Conservation (phyloP, 2,888 invertebrate species). For the Meiosimyza decipiens region DNA sequence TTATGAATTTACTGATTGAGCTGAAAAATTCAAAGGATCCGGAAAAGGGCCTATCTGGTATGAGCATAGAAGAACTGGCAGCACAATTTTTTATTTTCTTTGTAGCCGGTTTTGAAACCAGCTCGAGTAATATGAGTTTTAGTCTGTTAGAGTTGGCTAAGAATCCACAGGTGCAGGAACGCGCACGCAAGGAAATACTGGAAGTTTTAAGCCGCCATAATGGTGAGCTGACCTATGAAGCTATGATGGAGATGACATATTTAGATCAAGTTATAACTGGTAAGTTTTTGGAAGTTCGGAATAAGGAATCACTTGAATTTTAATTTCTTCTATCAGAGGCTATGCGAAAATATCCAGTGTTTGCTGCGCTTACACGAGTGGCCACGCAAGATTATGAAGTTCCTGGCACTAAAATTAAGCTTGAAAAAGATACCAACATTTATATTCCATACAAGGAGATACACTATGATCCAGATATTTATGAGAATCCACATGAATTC, state of each 20-base stretch:
- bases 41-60: slow-evolving; percentile 39
- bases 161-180: slow-evolving; percentile 67
- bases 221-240: slow-evolving; percentile 67
- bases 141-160: slow-evolving; percentile 68
- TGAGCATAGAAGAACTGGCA: slow-evolving; percentile 67
- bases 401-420: slow-evolving; percentile 51
- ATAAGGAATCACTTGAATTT: no score
- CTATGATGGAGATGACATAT: slow-evolving; percentile 67
- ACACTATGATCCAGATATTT: slow-evolving; percentile 66
- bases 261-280: slow-evolving; percentile 68
- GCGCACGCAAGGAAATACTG: slow-evolving; percentile 66
- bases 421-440: slow-evolving; percentile 59
- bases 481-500: slow-evolving; percentile 65
- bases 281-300: slow-evolving; percentile 44
- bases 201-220: slow-evolving; percentile 60
- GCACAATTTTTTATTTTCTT: slow-evolving; percentile 71
- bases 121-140: slow-evolving; percentile 68
- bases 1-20: slow-evolving; percentile 54
- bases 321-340: slow-evolving; percentile 58
- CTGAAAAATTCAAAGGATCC: slow-evolving; percentile 47
- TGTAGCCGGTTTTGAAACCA: slow-evolving; percentile 70
- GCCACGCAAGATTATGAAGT: slow-evolving; percentile 59
- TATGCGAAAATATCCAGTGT: slow-evolving; percentile 67
- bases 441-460: slow-evolving; percentile 62
- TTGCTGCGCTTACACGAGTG: slow-evolving; percentile 58